These are phyloP conservation scores for Tarsius wallacei DNA, from an alignment of 2,797 vertebrate species.

Conservation along the genomic window DNA sequence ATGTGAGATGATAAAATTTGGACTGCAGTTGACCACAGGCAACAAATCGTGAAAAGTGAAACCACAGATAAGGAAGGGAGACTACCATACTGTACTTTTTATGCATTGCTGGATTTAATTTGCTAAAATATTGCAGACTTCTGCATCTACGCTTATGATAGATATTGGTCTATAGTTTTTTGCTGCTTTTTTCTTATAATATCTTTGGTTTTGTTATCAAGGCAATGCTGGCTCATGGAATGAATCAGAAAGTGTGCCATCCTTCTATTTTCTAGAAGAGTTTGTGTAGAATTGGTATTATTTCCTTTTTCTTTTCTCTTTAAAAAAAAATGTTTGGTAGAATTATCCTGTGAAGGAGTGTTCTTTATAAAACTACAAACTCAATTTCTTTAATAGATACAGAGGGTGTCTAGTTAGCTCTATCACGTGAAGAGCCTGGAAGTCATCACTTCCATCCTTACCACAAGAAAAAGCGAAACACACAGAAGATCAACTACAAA, in stretches of 20 bases:
- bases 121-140: no score
- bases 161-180: no score
- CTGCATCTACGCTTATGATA: no score
- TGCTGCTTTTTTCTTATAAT: no score
- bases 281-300: not conserved
- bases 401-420: not conserved
- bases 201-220: no score
- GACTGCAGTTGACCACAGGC: not conserved
- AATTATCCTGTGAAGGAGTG: not conserved
- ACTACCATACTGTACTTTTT: no score
- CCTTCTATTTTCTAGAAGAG: not conserved
- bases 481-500: not conserved
- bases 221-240: no score
- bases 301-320: not conserved
- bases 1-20: not conserved
- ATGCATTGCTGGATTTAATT: no score
- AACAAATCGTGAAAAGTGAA: not conserved
- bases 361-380: not conserved
- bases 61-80: not conserved
- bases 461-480: not conserved
- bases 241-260: not conserved
- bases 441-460: not conserved
- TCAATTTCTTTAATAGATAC: not conserved
- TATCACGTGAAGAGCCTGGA: not conserved
- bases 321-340: not conserved